phyloP scores from a whole-genome alignment of 2,113 vertebrate species.

The Trogon surrucura region DNA sequence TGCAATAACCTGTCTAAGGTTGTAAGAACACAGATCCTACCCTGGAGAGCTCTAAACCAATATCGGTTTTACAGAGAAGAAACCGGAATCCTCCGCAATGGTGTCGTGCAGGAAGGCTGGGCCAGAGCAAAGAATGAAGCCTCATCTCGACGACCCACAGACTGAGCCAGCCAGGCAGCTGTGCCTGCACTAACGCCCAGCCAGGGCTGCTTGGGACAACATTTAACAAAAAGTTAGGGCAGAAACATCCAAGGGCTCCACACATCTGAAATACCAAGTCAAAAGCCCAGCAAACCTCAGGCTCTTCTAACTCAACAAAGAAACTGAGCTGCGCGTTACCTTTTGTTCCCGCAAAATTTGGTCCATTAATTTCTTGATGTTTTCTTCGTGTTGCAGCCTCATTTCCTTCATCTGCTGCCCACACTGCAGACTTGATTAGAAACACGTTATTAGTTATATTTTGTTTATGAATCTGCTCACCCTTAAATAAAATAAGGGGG shows the following conservation, averaged over 20 bases:
- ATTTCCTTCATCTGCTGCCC: slow-evolving; percentile 92
- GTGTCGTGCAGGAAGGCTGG: neutral
- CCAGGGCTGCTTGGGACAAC: neutral
- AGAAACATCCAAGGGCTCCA: neutral
- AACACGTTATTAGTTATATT: slow-evolving; percentile 44
- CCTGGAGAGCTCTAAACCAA: neutral
- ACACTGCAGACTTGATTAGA: slow-evolving; percentile 90
- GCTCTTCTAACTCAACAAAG: neutral
- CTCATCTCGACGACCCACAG: neutral
- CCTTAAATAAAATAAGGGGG: neutral
- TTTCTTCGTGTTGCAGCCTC: slow-evolving; percentile 90
- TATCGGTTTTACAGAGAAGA: neutral
- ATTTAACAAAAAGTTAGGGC: neutral
- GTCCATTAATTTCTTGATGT: slow-evolving; percentile 83
- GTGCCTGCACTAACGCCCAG: neutral
- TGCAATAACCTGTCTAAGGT: neutral
- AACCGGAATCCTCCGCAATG: neutral
- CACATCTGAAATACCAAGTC: neutral
- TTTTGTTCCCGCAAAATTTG: slow-evolving; percentile 75
- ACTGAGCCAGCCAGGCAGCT: neutral
- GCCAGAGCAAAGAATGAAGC: neutral
- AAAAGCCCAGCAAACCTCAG: neutral
- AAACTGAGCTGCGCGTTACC: slow-evolving; percentile 39
- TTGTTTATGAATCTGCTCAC: neutral
- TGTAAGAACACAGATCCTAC: neutral